Evolutionary conservation across 2,888 invertebrate genomes (phyloP).

Genomic region (Spodoptera exigua): DNA sequence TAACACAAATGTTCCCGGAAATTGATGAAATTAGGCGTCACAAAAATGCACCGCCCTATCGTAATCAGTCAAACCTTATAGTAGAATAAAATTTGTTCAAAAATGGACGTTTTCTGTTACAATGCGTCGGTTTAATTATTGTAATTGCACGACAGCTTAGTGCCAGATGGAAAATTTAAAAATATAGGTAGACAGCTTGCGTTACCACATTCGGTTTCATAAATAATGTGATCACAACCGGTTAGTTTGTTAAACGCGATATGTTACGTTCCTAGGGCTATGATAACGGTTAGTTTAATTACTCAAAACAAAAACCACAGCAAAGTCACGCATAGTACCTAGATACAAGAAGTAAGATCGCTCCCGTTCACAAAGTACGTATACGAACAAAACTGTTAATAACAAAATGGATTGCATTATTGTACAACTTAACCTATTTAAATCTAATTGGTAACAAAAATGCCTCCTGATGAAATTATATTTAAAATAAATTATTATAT

Average conservation of each 20-base stretch:
- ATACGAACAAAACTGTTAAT: slow-evolving; percentile 1
- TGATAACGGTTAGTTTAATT: slow-evolving; percentile 1
- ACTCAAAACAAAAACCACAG: neutral
- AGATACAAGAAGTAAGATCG: too few species aligned
- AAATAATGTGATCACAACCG: slow-evolving; percentile 9
- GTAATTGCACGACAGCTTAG: slow-evolving; percentile 2
- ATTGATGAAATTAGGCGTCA: neutral
- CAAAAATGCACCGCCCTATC: slow-evolving; percentile 12
- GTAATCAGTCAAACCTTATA: slow-evolving; percentile 12
- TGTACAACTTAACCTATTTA: slow-evolving; percentile 11
- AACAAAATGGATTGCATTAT: neutral
- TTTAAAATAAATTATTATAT: slow-evolving; percentile 10
- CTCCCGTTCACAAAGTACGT: neutral
- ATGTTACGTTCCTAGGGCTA: slow-evolving; percentile 2
- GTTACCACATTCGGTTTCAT: too few species aligned
- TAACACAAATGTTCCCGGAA: too few species aligned
- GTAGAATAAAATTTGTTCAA: slow-evolving; percentile 15
- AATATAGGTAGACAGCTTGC: too few species aligned
- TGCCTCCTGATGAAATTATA: slow-evolving; percentile 8
- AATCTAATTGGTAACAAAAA: slow-evolving; percentile 4
- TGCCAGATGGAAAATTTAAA: neutral
- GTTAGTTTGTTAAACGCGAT: slow-evolving; percentile 17
- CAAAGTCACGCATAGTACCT: too few species aligned
- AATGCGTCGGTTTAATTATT: slow-evolving; percentile 20
- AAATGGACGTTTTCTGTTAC: slow-evolving; percentile 28